Conservation (phyloP, 2,113 vertebrate genomes). For the Gymnocephalus cernua region DNA sequence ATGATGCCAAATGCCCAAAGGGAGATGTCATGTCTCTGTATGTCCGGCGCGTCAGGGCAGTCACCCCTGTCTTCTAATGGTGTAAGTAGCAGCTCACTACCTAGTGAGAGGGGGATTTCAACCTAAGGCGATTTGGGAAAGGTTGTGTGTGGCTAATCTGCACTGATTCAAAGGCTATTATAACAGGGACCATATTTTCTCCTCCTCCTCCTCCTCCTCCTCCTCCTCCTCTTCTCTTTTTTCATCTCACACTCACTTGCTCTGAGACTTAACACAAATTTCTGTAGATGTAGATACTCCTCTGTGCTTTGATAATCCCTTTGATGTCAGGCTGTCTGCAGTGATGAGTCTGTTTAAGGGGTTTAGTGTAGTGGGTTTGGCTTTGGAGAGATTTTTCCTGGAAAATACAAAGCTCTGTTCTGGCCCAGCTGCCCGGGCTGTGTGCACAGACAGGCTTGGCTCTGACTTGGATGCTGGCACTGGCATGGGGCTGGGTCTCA, state of each 20-base stretch:
- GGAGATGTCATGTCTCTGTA: conserved; percentile 48
- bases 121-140: conserved; percentile 77
- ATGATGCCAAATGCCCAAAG: background rate
- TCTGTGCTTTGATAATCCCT: conserved; percentile 70
- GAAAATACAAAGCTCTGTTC: conserved; percentile 67
- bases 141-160: conserved; percentile 78
- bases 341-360: conserved; percentile 78
- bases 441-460: conserved; percentile 65
- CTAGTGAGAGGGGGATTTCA: conserved; percentile 71
- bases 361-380: conserved; percentile 72
- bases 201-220: conserved; percentile 26
- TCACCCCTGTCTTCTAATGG: conserved; percentile 72
- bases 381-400: conserved; percentile 56
- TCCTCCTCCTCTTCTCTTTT: conserved; percentile 36
- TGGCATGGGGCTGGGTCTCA: conserved; percentile 62
- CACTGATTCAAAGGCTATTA: conserved; percentile 75
- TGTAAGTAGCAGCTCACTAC: conserved; percentile 79
- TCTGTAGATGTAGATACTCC: conserved; percentile 54
- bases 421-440: conserved; percentile 57
- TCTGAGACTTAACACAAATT: conserved; percentile 56
- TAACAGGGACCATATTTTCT: conserved; percentile 65
- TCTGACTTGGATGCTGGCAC: conserved; percentile 50
- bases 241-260: conserved; percentile 54
- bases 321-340: conserved; percentile 72
- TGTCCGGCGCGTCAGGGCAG: conserved; percentile 43